These are phyloP conservation scores for Polydesmus complanatus DNA, from an alignment of 2,888 invertebrate species.

Conservation along the genomic window DNA sequence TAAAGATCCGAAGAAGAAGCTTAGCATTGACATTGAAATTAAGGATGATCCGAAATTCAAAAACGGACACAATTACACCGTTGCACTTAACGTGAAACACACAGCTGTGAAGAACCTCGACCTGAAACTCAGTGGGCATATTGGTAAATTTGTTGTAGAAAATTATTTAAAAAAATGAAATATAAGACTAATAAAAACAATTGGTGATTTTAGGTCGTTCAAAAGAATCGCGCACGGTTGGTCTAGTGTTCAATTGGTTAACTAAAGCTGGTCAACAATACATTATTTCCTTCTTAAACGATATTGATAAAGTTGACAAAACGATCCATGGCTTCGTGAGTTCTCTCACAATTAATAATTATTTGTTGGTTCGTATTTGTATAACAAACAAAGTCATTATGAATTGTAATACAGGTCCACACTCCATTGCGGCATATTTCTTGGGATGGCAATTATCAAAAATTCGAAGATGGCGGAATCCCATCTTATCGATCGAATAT, in stretches of 20 bases:
- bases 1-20: slow-evolving; percentile 7
- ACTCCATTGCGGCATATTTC: slow-evolving; percentile 10
- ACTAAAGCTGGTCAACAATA: slow-evolving; percentile 3
- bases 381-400: not conserved
- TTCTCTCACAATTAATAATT: not conserved
- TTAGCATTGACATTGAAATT: slow-evolving; percentile 5
- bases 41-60: not conserved
- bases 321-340: slow-evolving; percentile 6
- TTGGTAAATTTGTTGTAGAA: slow-evolving; percentile 8
- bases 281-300: not conserved
- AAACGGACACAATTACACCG: slow-evolving; percentile 7
- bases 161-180: too few species aligned
- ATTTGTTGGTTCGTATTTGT: not conserved
- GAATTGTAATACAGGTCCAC: slow-evolving; percentile 1
- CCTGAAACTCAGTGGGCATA: slow-evolving; percentile 3
- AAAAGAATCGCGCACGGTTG: slow-evolving; percentile 1
- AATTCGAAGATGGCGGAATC: slow-evolving; percentile 5
- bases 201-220: not conserved
- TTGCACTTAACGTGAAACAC: not conserved
- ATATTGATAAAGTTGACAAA: slow-evolving; percentile 1
- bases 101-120: slow-evolving; percentile 1
- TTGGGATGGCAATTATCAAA: slow-evolving; percentile 11
- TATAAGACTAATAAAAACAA: too few species aligned
- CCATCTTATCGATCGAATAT: not conserved
- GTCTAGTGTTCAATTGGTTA: slow-evolving; percentile 9